Percentiles rank a stretch among this genome's conserved stretches.
Conservation (phyloP, 2,113 vertebrate genomes). For the Erpornis zantholeuca region DNA sequence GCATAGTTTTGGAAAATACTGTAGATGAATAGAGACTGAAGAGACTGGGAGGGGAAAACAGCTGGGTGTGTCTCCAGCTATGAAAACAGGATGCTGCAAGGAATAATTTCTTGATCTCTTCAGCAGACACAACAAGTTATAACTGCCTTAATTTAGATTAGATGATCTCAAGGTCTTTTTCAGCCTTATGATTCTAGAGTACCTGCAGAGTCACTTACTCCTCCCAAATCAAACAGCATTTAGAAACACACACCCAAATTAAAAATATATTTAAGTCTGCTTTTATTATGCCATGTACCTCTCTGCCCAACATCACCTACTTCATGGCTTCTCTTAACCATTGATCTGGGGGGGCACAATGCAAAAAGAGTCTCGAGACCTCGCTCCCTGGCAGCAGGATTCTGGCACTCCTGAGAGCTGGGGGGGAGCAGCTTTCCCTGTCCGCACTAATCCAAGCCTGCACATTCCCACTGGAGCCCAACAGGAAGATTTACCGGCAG, state of each 20-base stretch:
- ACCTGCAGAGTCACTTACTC: background rate
- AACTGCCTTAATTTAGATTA: constrained; percentile 30
- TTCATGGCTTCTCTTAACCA: background rate
- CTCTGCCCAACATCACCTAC: background rate
- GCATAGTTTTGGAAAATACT: background rate
- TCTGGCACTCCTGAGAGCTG: background rate
- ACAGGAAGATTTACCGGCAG: background rate
- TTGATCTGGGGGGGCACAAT: background rate
- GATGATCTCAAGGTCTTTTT: constrained; percentile 45
- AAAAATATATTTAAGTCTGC: background rate
- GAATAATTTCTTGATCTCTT: constrained; percentile 50
- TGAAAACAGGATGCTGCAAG: constrained; percentile 53
- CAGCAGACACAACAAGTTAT: constrained; percentile 21
- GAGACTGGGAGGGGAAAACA: background rate
- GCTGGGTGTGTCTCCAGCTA: constrained; percentile 4
- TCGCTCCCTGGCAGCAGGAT: background rate
- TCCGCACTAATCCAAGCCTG: background rate
- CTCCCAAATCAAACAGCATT: background rate
- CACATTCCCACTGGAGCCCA: background rate
- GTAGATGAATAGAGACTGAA: background rate
- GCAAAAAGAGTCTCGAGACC: background rate
- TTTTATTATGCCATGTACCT: background rate
- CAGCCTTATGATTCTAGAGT: background rate
- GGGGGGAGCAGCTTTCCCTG: background rate
- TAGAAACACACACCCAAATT: background rate